phyloP scores from a whole-genome alignment of 2,797 vertebrate genomes.

The Gallinago solitaria region DNA sequence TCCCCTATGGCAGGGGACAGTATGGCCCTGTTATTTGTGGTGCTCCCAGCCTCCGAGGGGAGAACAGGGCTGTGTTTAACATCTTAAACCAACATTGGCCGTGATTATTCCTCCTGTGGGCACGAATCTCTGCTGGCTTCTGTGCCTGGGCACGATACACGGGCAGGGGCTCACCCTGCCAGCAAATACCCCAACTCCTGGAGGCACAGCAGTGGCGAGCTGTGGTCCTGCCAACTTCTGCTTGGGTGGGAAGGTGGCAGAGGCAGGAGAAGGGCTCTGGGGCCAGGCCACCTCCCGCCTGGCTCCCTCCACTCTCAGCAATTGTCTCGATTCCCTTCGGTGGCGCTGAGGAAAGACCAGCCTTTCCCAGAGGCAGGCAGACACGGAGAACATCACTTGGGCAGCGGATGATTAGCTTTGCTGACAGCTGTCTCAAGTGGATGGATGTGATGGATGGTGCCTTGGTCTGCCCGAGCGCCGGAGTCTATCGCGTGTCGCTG shows the following conservation, averaged over 20 bases:
- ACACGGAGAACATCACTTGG: rapidly evolving
- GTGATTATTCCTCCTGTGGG: not conserved
- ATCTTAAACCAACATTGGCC: not conserved
- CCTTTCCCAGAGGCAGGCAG: not conserved
- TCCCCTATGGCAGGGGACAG: not conserved
- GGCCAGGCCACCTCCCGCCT: rapidly evolving
- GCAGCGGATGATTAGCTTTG: not conserved
- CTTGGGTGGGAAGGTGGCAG: not conserved
- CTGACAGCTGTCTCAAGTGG: conserved; percentile 3
- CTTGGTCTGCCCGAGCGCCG: rapidly evolving
- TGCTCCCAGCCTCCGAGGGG: not conserved
- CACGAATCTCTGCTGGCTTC: not conserved
- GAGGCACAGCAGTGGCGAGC: not conserved
- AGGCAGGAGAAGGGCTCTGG: not conserved
- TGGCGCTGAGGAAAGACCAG: not conserved
- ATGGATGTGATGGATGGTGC: not conserved
- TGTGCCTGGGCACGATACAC: rapidly evolving
- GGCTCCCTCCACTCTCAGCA: not conserved
- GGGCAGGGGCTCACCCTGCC: not conserved
- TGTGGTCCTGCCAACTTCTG: not conserved
- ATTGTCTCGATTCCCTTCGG: not conserved
- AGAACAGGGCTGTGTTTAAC: not conserved
- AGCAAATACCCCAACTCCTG: not conserved
- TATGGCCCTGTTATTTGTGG: not conserved
- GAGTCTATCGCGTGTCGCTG: not conserved